phyloP scores from a whole-genome alignment of 2,888 invertebrate genomes.

The Clanis bilineata region DNA sequence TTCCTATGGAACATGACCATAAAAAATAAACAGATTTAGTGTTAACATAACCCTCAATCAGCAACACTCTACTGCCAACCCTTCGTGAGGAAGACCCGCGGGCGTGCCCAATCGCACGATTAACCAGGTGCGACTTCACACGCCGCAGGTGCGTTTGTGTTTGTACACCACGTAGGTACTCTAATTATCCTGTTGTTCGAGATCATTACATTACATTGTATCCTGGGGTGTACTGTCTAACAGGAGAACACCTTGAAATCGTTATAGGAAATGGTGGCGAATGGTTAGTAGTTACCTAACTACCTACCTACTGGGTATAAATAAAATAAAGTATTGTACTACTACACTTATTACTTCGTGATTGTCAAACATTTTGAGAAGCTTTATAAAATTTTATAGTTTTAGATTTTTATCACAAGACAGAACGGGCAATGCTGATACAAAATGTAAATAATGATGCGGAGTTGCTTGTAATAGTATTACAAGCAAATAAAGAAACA shows the following conservation, averaged over 20 bases:
- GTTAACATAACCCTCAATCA: background rate
- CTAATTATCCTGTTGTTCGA: background rate
- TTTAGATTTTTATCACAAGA: background rate
- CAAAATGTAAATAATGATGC: background rate
- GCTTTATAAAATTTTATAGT: too few species aligned
- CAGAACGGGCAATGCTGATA: background rate
- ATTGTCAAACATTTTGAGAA: too few species aligned
- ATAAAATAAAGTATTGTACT: too few species aligned
- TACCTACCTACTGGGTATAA: too few species aligned
- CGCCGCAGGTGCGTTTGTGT: slow-evolving; percentile 42
- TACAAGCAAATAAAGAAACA: background rate
- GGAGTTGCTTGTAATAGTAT: background rate
- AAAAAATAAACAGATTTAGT: background rate
- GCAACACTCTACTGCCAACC: slow-evolving; percentile 4
- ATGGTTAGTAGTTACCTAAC: too few species aligned
- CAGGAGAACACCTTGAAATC: background rate
- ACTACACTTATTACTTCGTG: too few species aligned
- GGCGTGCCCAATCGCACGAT: slow-evolving; percentile 11
- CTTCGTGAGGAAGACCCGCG: background rate
- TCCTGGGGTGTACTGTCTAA: background rate
- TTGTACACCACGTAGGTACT: slow-evolving; percentile 14
- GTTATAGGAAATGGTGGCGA: too few species aligned
- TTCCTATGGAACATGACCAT: background rate
- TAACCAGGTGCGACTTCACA: slow-evolving; percentile 40
- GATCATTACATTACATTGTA: slow-evolving; percentile 5